These are phyloP conservation scores for Percopsis transmontana DNA, from an alignment of 2,113 vertebrate species.

Conservation along the genomic window DNA sequence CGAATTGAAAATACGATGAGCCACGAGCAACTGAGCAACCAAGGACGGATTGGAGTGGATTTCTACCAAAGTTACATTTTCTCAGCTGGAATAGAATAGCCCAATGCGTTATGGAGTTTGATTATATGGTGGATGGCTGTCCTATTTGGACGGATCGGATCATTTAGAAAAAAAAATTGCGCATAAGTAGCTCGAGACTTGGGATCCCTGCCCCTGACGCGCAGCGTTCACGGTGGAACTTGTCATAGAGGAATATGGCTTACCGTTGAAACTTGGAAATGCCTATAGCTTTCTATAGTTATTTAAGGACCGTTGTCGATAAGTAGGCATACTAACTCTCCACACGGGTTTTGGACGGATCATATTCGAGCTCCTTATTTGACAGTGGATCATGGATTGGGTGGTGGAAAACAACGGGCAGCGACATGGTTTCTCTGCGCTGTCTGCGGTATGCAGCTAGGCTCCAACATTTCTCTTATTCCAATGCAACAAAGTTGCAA, in stretches of 20 bases:
- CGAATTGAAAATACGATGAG: constrained; percentile 71
- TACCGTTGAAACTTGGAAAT: constrained; percentile 58
- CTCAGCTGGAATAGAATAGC: constrained; percentile 66
- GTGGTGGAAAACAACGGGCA: constrained; percentile 74
- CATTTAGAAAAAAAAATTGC: constrained; percentile 68
- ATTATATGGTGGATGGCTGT: constrained; percentile 60
- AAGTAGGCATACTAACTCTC: constrained; percentile 14
- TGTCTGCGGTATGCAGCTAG: constrained; percentile 67
- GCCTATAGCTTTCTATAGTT: constrained; percentile 50
- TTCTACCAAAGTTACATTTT: constrained; percentile 69
- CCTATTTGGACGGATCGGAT: constrained; percentile 63
- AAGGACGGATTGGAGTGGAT: constrained; percentile 72
- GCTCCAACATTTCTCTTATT: constrained; percentile 47
- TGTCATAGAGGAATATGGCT: constrained; percentile 57
- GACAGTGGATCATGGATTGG: constrained; percentile 77
- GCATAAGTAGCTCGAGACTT: constrained; percentile 72
- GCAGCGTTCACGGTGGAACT: constrained; percentile 44
- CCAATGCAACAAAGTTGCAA: constrained; percentile 81
- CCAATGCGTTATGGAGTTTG: constrained; percentile 69
- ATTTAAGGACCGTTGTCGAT: constrained; percentile 31
- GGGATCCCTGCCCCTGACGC: constrained; percentile 61
- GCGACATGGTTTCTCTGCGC: constrained; percentile 71
- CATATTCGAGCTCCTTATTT: constrained; percentile 40
- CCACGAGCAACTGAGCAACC: constrained; percentile 64
- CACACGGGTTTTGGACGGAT: constrained; percentile 51